Evolutionary conservation across 2,797 vertebrate genomes (phyloP).

Genomic region (Limosa lapponica): DNA sequence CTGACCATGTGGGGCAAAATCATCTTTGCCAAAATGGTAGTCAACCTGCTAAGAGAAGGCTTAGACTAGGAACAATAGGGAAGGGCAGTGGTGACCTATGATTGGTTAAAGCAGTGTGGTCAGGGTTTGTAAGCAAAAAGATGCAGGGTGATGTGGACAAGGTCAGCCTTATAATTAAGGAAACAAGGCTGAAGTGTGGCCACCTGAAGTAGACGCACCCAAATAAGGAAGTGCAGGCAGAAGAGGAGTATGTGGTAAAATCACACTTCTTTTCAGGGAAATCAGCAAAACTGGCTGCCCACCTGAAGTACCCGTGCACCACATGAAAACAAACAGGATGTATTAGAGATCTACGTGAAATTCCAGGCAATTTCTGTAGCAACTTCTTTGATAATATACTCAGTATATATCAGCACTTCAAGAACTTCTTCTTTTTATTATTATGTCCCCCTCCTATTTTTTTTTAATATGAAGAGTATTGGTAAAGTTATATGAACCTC

Average conservation of each 20-base stretch:
- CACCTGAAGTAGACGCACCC: not conserved
- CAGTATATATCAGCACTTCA: not conserved
- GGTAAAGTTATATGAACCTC: not conserved
- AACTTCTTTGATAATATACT: not conserved
- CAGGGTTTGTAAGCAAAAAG: not conserved
- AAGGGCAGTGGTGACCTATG: no score
- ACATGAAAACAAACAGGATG: no score
- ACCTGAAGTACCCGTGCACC: not conserved
- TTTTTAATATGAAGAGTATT: rapidly evolving
- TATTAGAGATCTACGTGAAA: not conserved
- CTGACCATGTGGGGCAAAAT: not conserved
- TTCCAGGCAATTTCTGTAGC: not conserved
- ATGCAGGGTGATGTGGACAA: not conserved
- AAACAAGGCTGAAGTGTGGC: not conserved
- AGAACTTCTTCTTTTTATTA: not conserved
- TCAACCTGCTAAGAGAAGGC: not conserved
- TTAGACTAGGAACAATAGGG: not conserved
- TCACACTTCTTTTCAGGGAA: not conserved
- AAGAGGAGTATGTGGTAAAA: not conserved
- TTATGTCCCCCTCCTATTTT: not conserved
- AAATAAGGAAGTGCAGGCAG: not conserved
- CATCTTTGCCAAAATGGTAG: not conserved
- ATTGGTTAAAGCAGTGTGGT: not conserved
- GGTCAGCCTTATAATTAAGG: not conserved
- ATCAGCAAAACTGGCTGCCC: not conserved